Percentiles rank a stretch among this genome's conserved stretches.
phyloP scores from a whole-genome alignment of 2,888 invertebrate species.

The Orthosia gothica region DNA sequence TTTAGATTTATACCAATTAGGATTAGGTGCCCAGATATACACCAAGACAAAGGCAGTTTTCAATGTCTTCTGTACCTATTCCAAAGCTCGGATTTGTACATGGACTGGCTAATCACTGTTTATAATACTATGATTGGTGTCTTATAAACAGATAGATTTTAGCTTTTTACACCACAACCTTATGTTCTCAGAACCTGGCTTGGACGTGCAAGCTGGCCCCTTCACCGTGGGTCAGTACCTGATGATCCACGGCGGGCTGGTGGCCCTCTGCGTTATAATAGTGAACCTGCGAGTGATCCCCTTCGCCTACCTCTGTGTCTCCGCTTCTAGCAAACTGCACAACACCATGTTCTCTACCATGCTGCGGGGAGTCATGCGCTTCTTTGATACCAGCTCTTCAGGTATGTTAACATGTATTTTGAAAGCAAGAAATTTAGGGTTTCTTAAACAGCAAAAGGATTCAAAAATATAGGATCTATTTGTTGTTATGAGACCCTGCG shows the following conservation, averaged over 20 bases:
- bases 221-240: slow-evolving; percentile 90
- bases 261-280: slow-evolving; percentile 88
- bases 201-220: slow-evolving; percentile 82
- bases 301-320: slow-evolving; percentile 92
- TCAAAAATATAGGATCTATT: neutral
- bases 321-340: slow-evolving; percentile 93
- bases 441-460: neutral
- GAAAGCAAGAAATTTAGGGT: neutral
- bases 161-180: neutral
- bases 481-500: neutral
- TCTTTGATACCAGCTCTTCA: slow-evolving; percentile 96
- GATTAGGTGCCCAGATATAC: neutral
- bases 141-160: no score
- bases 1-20: neutral
- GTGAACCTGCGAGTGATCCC: slow-evolving; percentile 92
- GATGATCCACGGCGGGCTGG: slow-evolving; percentile 92
- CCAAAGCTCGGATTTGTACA: no score
- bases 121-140: no score
- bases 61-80: no score
- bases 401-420: slow-evolving; percentile 71
- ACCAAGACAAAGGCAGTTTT: no score
- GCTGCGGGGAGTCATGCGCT: slow-evolving; percentile 91
- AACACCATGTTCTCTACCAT: slow-evolving; percentile 93
- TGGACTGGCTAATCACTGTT: no score
- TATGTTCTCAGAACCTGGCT: slow-evolving; percentile 75